Evolutionary conservation across 2,113 vertebrate genomes (phyloP).

Genomic region (Sphyrna mokarran): DNA sequence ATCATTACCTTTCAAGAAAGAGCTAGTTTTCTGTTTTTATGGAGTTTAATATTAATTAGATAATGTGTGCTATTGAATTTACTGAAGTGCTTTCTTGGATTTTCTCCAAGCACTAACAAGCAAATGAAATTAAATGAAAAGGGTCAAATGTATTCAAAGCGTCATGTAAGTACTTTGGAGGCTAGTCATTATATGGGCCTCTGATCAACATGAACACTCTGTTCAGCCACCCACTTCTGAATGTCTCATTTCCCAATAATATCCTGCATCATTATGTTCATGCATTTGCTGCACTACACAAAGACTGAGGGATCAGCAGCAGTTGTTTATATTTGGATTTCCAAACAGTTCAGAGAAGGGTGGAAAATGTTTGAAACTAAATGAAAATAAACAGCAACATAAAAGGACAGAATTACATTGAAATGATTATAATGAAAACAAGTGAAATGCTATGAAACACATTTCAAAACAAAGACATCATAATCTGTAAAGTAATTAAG

Average conservation of each 20-base stretch:
- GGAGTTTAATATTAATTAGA: slow-evolving; percentile 63
- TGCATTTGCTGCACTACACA: not conserved
- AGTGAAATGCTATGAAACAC: not conserved
- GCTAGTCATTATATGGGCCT: slow-evolving; percentile 48
- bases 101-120: slow-evolving; percentile 67
- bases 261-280: not conserved
- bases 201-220: slow-evolving; percentile 33
- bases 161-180: slow-evolving; percentile 53
- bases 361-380: slow-evolving; percentile 3
- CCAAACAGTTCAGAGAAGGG: not conserved
- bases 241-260: slow-evolving; percentile 24
- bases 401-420: not conserved
- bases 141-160: slow-evolving; percentile 58
- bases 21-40: slow-evolving; percentile 47
- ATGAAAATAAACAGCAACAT: not conserved
- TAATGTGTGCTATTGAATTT: slow-evolving; percentile 64
- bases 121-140: slow-evolving; percentile 69
- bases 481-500: not conserved
- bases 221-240: slow-evolving; percentile 24
- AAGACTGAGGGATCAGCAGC: not conserved
- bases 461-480: not conserved
- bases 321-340: not conserved
- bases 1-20: slow-evolving; percentile 42
- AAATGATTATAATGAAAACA: not conserved
- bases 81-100: slow-evolving; percentile 72